Conservation (phyloP, 2,888 invertebrate species). For the Carpatolechia fugitivella region DNA sequence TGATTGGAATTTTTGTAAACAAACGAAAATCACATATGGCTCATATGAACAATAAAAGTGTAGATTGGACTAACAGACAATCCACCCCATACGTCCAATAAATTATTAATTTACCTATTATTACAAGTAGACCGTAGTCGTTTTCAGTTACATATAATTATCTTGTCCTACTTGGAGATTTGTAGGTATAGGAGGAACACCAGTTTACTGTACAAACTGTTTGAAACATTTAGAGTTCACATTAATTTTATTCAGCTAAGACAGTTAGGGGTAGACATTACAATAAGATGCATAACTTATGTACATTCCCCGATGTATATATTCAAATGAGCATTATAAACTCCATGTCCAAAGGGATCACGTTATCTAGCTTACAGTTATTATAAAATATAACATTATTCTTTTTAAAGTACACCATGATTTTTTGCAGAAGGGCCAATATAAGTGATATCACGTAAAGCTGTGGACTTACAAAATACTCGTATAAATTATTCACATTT, state of each 20-base stretch:
- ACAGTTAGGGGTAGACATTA: constrained; percentile 54
- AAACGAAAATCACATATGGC: too few species aligned
- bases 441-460: constrained; percentile 74
- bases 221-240: constrained; percentile 52
- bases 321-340: constrained; percentile 69
- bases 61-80: constrained; percentile 25
- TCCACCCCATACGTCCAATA: constrained; percentile 45
- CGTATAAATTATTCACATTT: constrained; percentile 79
- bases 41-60: constrained; percentile 26
- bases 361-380: constrained; percentile 55
- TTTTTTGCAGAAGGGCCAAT: constrained; percentile 68
- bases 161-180: constrained; percentile 71
- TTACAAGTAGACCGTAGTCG: constrained; percentile 58
- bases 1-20: not conserved
- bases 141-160: constrained; percentile 56
- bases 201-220: constrained; percentile 74
- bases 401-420: constrained; percentile 47
- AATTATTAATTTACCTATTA: constrained; percentile 55
- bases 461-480: constrained; percentile 78
- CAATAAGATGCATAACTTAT: constrained; percentile 42
- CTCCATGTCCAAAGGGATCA: constrained; percentile 64
- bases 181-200: constrained; percentile 66
- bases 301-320: constrained; percentile 59
- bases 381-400: constrained; percentile 73
- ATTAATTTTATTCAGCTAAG: constrained; percentile 63